These are phyloP conservation scores for Sarcophaga carnaria DNA, from an alignment of 2,888 invertebrate species.

Conservation along the genomic window DNA sequence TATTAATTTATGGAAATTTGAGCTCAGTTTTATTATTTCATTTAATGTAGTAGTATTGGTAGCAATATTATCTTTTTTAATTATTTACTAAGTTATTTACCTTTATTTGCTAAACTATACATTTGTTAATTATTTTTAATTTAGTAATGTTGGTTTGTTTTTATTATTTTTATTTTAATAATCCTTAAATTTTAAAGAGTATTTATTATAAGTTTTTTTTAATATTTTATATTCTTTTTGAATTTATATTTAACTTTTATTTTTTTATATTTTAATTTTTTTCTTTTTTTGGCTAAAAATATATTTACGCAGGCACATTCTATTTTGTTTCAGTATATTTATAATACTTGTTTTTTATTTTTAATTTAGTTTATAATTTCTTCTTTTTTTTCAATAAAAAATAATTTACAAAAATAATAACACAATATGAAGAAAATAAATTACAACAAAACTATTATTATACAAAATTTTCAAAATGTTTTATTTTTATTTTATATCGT, in stretches of 20 bases:
- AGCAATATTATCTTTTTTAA: conserved; percentile 47
- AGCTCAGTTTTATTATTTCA: conserved; percentile 58
- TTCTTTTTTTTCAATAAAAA: conserved; percentile 35
- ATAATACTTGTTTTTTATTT: conserved; percentile 54
- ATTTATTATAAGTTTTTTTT: conserved; percentile 48
- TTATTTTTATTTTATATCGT: too few species aligned
- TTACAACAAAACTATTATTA: too few species aligned
- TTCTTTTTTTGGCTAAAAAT: conserved; percentile 78
- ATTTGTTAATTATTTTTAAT: conserved; percentile 53
- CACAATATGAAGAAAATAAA: conserved; percentile 13
- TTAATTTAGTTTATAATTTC: conserved; percentile 12
- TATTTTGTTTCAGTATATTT: conserved; percentile 79
- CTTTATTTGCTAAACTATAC: conserved; percentile 64
- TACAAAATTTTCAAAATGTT: too few species aligned
- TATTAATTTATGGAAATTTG: conserved; percentile 65
- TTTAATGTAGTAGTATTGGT: conserved; percentile 38
- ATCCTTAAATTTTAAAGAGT: neutral
- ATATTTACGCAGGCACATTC: conserved; percentile 81
- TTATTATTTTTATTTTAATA: conserved; percentile 32
- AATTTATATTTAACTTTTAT: conserved; percentile 66
- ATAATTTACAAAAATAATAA: conserved; percentile 51
- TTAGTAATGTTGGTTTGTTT: conserved; percentile 38
- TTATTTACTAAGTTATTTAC: conserved; percentile 61
- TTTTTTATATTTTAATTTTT: neutral
- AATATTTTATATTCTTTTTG: conserved; percentile 45